Conservation (phyloP, 2,113 vertebrate species). For the Oryzias javanicus region DNA sequence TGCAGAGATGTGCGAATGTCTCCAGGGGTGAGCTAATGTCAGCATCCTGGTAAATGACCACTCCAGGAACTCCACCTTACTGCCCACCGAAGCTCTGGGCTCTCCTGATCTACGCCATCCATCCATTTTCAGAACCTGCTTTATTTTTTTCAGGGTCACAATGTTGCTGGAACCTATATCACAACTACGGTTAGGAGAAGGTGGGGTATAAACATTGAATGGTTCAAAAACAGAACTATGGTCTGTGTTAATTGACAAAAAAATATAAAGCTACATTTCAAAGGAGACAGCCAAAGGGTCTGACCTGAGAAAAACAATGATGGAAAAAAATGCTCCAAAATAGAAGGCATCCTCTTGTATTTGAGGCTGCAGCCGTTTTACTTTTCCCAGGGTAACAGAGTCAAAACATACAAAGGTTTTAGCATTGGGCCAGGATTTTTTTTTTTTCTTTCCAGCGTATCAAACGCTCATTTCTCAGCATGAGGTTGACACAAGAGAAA, state of each 20-base stretch:
- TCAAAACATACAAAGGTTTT: constrained; percentile 23
- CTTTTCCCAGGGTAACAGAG: constrained; percentile 13
- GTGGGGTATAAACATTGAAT: no score
- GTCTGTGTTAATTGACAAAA: constrained; percentile 65
- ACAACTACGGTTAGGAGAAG: no score
- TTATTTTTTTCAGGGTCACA: no score
- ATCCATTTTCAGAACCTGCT: no score
- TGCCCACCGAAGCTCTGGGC: constrained; percentile 46
- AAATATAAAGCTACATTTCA: constrained; percentile 56
- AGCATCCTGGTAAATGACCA: constrained; percentile 66
- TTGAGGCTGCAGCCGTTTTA: constrained; percentile 24
- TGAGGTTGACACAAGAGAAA: no score
- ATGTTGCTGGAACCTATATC: no score
- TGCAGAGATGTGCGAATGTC: constrained; percentile 62
- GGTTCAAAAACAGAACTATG: constrained; percentile 9
- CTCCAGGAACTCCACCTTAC: constrained; percentile 32
- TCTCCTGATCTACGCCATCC: constrained; percentile 16
- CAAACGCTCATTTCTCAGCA: no score
- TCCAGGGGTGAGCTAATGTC: constrained; percentile 65
- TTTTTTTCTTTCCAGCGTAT: no score
- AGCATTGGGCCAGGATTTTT: no score
- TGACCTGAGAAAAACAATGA: constrained; percentile 61
- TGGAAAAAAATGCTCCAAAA: constrained; percentile 58
- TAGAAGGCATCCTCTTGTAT: constrained; percentile 46
- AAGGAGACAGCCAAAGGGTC: constrained; percentile 33